phyloP scores from a whole-genome alignment of 2,797 vertebrate species.

The Smutsia gigantea region DNA sequence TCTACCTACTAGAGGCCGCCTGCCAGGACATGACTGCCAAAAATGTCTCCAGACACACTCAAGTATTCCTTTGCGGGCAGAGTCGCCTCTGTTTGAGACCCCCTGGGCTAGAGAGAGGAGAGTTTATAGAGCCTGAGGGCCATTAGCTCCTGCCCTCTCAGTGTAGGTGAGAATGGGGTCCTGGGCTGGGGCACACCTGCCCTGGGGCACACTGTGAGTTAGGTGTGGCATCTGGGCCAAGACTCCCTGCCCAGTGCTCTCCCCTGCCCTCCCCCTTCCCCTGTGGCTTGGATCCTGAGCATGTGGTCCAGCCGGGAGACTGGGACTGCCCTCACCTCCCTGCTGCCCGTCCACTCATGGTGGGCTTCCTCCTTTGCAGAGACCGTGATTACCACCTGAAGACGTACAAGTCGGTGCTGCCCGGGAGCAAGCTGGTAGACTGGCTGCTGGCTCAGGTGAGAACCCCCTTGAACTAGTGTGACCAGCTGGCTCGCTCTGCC shows the following conservation, averaged over 20 bases:
- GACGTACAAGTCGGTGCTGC: conserved; percentile 97
- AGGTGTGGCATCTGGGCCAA: background rate
- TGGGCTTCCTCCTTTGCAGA: conserved; percentile 83
- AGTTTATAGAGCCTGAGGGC: background rate
- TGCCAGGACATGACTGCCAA: background rate
- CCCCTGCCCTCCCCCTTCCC: background rate
- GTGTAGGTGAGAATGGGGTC: background rate
- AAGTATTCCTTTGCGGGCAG: background rate
- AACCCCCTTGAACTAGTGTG: rapidly evolving
- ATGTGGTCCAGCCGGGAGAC: rapidly evolving
- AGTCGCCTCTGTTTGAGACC: background rate
- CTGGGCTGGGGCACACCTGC: background rate
- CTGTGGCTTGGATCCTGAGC: background rate
- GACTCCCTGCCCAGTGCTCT: background rate
- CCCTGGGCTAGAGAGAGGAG: background rate
- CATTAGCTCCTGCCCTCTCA: background rate
- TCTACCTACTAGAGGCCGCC: background rate
- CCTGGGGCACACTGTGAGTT: background rate
- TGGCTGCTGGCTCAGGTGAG: conserved; percentile 97
- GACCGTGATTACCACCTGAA: conserved; percentile 97
- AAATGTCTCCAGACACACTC: background rate
- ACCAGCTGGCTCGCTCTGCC: rapidly evolving
- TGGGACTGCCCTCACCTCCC: rapidly evolving
- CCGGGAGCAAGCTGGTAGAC: conserved; percentile 96
- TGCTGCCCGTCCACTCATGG: background rate